Evolutionary conservation across 2,113 vertebrate genomes (phyloP), one percentile per base, ranked within the genome.

Genomic region (Perca flavescens): DNA sequence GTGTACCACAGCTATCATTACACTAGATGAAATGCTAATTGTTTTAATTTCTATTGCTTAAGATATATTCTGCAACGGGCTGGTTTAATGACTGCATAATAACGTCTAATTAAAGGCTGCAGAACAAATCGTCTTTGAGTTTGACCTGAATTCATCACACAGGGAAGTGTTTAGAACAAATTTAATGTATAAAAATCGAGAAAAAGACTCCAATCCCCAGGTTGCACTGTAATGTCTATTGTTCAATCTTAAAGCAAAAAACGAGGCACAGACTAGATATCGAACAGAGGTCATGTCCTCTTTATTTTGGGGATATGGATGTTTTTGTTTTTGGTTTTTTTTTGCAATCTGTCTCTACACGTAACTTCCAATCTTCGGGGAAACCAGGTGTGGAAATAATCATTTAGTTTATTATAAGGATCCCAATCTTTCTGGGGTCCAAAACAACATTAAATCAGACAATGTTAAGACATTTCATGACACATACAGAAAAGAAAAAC

Each of bases 31-130:
- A 77, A 68, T 57, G 54, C 40, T 72, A 77, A 84, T 79, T 53
- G 61, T 68, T 86, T 84, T 73, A 43, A 86, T 69, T 80, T 46
- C 16, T 70, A 3, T 47, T 56, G 69, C 22, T 79, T 65, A 53
- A 78, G 61, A 64, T 31, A 11, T 16, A 36, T 49, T 47, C 14
- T 56, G 60, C 7, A 16, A 22, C 11, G 8, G 60, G n/a, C 9
- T 40, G 13, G 12, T 60, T 16, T 82, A 65, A 85, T 66, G 64
- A 65, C 49, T 46, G 62, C 58, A 31, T 43, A 40, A 62, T 64
- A 46, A 80, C 10, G 15, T 79, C 11, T 72, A 17, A 81, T 83
- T 78, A 69, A 66, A 73, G 5, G 50, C 52, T 64, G 53, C 7
- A 31, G 5, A 81, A 53, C 25, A 71, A 67, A 74, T 12, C 25